These are phyloP conservation scores for Acrobasis repandana DNA, from an alignment of 2,888 invertebrate species.

Conservation along the genomic window DNA sequence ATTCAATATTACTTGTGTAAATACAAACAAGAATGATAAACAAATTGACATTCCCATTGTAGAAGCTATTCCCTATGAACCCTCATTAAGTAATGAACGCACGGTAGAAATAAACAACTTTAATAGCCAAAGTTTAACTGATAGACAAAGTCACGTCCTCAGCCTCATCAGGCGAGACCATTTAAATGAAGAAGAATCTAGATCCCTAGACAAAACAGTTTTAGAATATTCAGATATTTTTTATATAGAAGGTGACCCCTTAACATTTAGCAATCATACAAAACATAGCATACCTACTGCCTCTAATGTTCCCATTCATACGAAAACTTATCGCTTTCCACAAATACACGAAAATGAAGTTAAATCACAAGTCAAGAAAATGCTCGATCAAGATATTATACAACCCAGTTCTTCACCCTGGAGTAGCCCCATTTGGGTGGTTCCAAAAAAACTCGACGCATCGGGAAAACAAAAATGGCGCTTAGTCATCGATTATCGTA, in stretches of 20 bases:
- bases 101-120: background rate
- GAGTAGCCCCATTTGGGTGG: slow-evolving; percentile 29
- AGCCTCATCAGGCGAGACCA: slow-evolving; percentile 29
- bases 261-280: slow-evolving; percentile 20
- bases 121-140: background rate
- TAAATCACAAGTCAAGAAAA: slow-evolving; percentile 22
- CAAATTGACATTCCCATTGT: background rate
- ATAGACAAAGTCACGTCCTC: slow-evolving; percentile 26
- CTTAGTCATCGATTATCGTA: slow-evolving; percentile 30
- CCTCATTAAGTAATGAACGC: background rate
- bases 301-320: slow-evolving; percentile 13
- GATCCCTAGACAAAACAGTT: slow-evolving; percentile 32
- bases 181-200: slow-evolving; percentile 32
- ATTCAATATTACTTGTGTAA: slow-evolving; percentile 2
- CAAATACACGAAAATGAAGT: slow-evolving; percentile 25
- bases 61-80: background rate
- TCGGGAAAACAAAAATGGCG: slow-evolving; percentile 31
- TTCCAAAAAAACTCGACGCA: slow-evolving; percentile 31
- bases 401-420: slow-evolving; percentile 28
- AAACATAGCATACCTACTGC: slow-evolving; percentile 21
- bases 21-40: background rate
- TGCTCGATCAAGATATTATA: slow-evolving; percentile 26
- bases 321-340: slow-evolving; percentile 23
- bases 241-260: slow-evolving; percentile 30
- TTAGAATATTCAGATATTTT: slow-evolving; percentile 34